Conservation (phyloP, 2,888 invertebrate species). For the Oxycera nigricornis region DNA sequence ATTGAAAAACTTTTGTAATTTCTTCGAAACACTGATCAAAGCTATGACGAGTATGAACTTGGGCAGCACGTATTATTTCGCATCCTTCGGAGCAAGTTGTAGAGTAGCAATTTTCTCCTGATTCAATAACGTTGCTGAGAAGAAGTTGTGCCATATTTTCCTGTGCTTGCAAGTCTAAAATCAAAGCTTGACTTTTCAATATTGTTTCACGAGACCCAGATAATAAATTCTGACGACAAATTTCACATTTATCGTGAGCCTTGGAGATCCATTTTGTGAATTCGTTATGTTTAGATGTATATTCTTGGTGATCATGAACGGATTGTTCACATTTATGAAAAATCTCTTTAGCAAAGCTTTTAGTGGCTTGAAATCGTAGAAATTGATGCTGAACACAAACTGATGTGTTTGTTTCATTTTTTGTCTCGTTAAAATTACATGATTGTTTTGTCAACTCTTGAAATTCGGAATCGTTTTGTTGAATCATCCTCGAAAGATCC, state of each 20-base stretch:
- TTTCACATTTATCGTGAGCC: conserved; percentile 73
- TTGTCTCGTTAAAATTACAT: conserved; percentile 82
- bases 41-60: conserved; percentile 83
- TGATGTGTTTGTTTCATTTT: conserved; percentile 85
- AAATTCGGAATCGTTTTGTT: conserved; percentile 85
- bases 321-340: conserved; percentile 92
- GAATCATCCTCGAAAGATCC: conserved; percentile 78
- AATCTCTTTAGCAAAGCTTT: conserved; percentile 87
- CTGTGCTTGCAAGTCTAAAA: conserved; percentile 77
- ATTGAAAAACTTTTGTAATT: conserved; percentile 77
- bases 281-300: conserved; percentile 83
- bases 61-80: conserved; percentile 81
- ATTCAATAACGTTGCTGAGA: conserved; percentile 83
- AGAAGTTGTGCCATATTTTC: conserved; percentile 77
- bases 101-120: conserved; percentile 86
- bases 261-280: conserved; percentile 81
- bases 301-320: conserved; percentile 79
- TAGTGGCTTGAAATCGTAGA: conserved; percentile 87
- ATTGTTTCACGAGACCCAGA: background rate
- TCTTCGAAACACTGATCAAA: conserved; percentile 83
- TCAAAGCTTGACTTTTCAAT: conserved; percentile 63
- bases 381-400: conserved; percentile 89
- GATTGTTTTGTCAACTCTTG: conserved; percentile 87
- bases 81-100: conserved; percentile 87
- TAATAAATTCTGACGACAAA: conserved; percentile 69